Evolutionary conservation across 2,113 vertebrate genomes (phyloP), one percentile per base, ranked within the genome.

Genomic region (Forbesichthys papilliferus): DNA sequence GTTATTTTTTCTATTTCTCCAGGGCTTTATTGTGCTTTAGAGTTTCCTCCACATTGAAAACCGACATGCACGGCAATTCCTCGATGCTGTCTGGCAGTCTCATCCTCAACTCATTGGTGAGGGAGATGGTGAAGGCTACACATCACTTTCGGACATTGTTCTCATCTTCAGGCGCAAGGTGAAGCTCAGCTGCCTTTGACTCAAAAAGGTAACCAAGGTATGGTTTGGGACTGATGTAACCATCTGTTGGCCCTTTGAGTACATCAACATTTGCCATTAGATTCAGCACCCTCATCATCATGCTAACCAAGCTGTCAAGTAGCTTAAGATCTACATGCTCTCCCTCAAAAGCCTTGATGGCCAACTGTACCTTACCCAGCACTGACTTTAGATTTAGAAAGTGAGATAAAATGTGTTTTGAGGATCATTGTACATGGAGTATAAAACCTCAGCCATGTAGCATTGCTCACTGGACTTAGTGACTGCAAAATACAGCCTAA

Each of bases 161-260:
- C 13, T 71, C 57, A 11, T 66, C 68, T 20, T 78, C 75, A 73
- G 62, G 54, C 0, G 10, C 20, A 36, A 60, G 47, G 65, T 69
- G 59, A 27, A 74, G 65, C 55, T 73, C 64, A 53, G 60, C 60
- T 73, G 61, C 65, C 65, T 69, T 73, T 20, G 54, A 36, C 48
- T 73, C 55, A 78, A 69, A 71, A 20, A 64, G 58, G 64, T 68
- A 78, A 51, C 65, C 76, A 60, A 78, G 59, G 52, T 78, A 78
- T 1, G 59, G 69, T 59, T 68, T 73, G 27, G 66, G 71, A 58
- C 61, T 70, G 59, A 74, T 74, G 77, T 52, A 62, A 42, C 67
- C 57, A 62, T 74, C 51, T 27, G 48, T 62, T 48, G 71, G 51
- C 57, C n/a, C 62, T 70, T 70, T 71, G 59, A 72, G 75, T 42